phyloP scores from a whole-genome alignment of 2,113 vertebrate species.

The Hymenochirus boettgeri region DNA sequence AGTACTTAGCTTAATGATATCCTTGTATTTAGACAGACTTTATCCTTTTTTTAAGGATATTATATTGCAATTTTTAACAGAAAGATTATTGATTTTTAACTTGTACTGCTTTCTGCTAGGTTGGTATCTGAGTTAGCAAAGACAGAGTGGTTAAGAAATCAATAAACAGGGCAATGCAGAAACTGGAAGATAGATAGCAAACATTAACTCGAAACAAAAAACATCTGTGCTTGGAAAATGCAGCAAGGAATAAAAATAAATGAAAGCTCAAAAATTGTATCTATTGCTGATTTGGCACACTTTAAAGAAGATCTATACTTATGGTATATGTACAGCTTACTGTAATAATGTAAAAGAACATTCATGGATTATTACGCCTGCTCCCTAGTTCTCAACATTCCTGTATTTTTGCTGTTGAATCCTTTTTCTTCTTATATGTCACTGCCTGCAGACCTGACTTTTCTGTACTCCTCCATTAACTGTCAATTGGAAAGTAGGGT shows the following conservation, averaged over 20 bases:
- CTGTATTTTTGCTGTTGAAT: no score
- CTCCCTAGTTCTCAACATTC: no score
- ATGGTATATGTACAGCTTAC: no score
- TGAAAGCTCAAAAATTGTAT: background rate
- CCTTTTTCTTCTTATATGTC: no score
- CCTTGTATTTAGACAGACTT: slow-evolving; percentile 11
- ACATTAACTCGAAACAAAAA: slow-evolving; percentile 31
- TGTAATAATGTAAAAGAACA: no score
- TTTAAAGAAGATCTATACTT: no score
- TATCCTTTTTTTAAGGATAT: slow-evolving; percentile 22
- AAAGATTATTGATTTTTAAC: slow-evolving; percentile 38
- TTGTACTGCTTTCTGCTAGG: slow-evolving; percentile 37
- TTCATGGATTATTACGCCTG: no score
- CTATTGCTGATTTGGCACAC: no score
- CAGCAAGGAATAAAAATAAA: background rate
- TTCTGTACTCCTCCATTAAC: no score
- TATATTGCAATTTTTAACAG: slow-evolving; percentile 28
- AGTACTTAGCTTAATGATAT: background rate
- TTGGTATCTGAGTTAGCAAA: slow-evolving; percentile 35
- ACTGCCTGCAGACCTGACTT: no score
- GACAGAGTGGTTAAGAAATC: slow-evolving; percentile 39
- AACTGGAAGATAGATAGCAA: slow-evolving; percentile 26
- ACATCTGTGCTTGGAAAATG: background rate
- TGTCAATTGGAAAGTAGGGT: no score
- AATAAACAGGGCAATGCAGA: slow-evolving; percentile 34